These are phyloP conservation scores for Anagyrus pseudococci DNA, from an alignment of 2,888 invertebrate genomes.

Conservation along the genomic window DNA sequence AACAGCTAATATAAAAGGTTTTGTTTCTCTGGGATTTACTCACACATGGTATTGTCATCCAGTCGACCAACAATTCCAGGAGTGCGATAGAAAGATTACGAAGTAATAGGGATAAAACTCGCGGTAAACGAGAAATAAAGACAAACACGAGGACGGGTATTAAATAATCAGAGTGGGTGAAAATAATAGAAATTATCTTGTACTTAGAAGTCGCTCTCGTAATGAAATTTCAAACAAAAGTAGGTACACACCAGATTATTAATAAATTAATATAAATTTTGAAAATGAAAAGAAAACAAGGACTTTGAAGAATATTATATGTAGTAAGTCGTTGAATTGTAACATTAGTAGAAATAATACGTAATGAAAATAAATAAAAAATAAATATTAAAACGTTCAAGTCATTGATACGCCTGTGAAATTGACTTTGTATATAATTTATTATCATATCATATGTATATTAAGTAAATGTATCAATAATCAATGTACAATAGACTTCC, in stretches of 20 bases:
- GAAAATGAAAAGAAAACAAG: slow-evolving; percentile 8
- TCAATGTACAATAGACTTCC: slow-evolving; percentile 62
- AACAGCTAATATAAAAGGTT: slow-evolving; percentile 25
- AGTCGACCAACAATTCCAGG: slow-evolving; percentile 61
- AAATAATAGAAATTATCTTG: too few relatives aligned
- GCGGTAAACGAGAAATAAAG: slow-evolving; percentile 37
- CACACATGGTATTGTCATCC: slow-evolving; percentile 59
- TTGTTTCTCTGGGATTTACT: slow-evolving; percentile 51
- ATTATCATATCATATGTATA: slow-evolving; percentile 53
- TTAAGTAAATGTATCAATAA: slow-evolving; percentile 60
- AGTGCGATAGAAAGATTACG: slow-evolving; percentile 57
- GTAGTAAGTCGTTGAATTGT: background rate
- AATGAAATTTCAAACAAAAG: too few relatives aligned
- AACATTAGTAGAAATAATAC: background rate
- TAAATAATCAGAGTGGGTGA: too few relatives aligned
- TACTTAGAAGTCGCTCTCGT: too few relatives aligned
- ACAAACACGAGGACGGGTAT: too few relatives aligned
- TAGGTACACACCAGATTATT: background rate
- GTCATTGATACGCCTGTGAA: slow-evolving; percentile 41
- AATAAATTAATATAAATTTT: slow-evolving; percentile 21
- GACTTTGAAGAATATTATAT: background rate
- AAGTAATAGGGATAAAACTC: slow-evolving; percentile 44
- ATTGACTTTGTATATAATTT: slow-evolving; percentile 61
- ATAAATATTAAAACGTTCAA: slow-evolving; percentile 1
- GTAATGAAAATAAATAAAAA: slow-evolving; percentile 8